phyloP scores from a whole-genome alignment of 2,797 vertebrate genomes.

The Siniperca scherzeri region DNA sequence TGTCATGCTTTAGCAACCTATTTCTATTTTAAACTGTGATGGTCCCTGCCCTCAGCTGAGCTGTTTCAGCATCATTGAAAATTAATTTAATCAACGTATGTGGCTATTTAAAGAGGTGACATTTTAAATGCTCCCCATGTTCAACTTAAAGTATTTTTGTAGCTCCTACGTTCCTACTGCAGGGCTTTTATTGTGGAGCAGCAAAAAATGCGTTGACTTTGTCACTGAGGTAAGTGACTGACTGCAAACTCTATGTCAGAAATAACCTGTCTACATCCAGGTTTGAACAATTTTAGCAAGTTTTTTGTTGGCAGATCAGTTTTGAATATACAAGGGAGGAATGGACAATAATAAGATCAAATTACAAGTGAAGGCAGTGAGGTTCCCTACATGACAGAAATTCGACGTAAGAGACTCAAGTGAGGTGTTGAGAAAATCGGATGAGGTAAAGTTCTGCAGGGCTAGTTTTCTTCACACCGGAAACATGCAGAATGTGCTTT shows the following conservation, averaged over 20 bases:
- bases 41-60: constrained; percentile 22
- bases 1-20: constrained; percentile 27
- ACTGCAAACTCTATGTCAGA: background rate
- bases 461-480: constrained; percentile 1
- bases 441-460: constrained; percentile 3
- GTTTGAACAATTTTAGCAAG: background rate
- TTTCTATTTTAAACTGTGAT: constrained; percentile 33
- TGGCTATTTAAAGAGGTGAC: constrained; percentile 38
- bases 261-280: background rate
- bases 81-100: constrained; percentile 21
- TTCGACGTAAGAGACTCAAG: background rate
- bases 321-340: background rate
- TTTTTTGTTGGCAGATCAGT: background rate
- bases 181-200: background rate
- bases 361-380: background rate
- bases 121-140: constrained; percentile 34
- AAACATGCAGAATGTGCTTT: constrained; percentile 27
- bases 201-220: constrained; percentile 14
- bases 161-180: background rate
- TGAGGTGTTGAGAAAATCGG: background rate
- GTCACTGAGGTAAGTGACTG: background rate
- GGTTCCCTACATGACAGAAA: background rate
- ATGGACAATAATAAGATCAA: background rate
- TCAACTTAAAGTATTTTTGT: constrained; percentile 23
- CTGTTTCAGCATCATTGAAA: constrained; percentile 31